Evolutionary conservation across 2,113 vertebrate species (phyloP), one percentile per base, ranked within the genome.

Genomic region (Vidua chalybeata): DNA sequence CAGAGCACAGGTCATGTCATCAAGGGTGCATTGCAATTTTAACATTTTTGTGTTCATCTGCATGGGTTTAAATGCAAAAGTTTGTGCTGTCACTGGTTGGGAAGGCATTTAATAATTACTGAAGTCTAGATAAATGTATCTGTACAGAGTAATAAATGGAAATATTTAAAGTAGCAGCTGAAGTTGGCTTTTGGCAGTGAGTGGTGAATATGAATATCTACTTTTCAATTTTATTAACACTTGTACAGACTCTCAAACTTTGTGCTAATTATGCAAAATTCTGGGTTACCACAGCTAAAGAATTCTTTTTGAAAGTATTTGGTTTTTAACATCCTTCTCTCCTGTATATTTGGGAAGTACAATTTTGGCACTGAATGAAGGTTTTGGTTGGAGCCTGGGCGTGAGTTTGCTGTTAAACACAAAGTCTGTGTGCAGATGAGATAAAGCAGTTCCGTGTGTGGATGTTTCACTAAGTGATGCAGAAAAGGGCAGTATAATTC

Each of bases 1-100:
- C 37, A 68, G 59, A 88, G 39, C 1, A 1, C 8, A 16, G 72
- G n/a, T 73, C 0, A 0, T 55, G 46, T 31, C 51, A 51, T 28
- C 49, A 19, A 26, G n/a, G 28, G 5, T 56, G 10, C 41, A 2
- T 22, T 58, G 56, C 33, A 39, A 0, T 89, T 51, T 67, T 58
- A 41, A 48, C 5, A 0, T 51, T 49, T 18, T 41, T 20, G 31
- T 15, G 45, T 2, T 58, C 46, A 46, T 71, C 31, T 8, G 9
- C 15, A 8, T 14, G 43, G 12, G 21, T 81, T 81, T 86, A 77
- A 84, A 81, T 24, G 37, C 31, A 84, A 13, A 8, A 31, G 31
- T 35, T 56, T 83, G 48, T 18, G 2, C 26, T 59, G 91, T 7
- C 1, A 3, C 28, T 56, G 23, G 9, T 13, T 69, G 43, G 68